Percentiles rank a stretch among this genome's conserved stretches.
Evolutionary conservation across 2,888 invertebrate genomes (phyloP).

Genomic region (Xestia ashworthii): DNA sequence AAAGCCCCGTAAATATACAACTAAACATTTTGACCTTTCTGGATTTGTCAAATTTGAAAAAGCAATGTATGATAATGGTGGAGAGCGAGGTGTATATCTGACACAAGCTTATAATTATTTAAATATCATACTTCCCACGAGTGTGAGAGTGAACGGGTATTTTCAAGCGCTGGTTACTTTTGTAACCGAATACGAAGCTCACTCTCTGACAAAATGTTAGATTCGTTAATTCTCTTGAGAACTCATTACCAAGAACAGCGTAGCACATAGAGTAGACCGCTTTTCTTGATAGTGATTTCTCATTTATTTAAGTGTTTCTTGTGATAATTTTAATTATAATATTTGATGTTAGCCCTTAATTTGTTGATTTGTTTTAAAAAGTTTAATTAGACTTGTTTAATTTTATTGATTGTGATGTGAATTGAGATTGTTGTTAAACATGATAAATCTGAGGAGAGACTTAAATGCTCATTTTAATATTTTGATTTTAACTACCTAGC

Average conservation of each 20-base stretch:
- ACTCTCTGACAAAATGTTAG: slow-evolving; percentile 16
- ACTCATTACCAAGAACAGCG: slow-evolving; percentile 11
- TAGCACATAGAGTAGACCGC: background rate
- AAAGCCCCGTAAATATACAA: slow-evolving; percentile 10
- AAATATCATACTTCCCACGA: slow-evolving; percentile 1
- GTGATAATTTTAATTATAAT: slow-evolving; percentile 2
- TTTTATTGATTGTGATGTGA: slow-evolving; percentile 5
- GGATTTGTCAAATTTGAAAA: slow-evolving; percentile 31
- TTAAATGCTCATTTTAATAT: slow-evolving; percentile 14
- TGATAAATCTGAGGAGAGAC: slow-evolving; percentile 5
- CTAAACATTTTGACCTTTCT: slow-evolving; percentile 21
- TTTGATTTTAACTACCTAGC: slow-evolving; percentile 7
- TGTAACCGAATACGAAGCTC: slow-evolving; percentile 20
- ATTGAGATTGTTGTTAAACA: slow-evolving; percentile 5
- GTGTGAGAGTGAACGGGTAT: slow-evolving; percentile 10
- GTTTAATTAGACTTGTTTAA: slow-evolving; percentile 2
- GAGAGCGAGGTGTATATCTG: slow-evolving; percentile 17
- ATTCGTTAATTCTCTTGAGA: slow-evolving; percentile 11
- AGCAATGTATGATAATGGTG: slow-evolving; percentile 31
- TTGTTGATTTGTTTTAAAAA: slow-evolving; percentile 5
- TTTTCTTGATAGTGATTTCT: slow-evolving; percentile 7
- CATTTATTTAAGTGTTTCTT: slow-evolving; percentile 2
- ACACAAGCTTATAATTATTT: slow-evolving; percentile 21
- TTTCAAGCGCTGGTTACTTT: slow-evolving; percentile 21
- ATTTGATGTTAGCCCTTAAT: slow-evolving; percentile 4